A percentile compares a stretch with the other conserved stretches of the same genome.
Evolutionary conservation across 2,888 invertebrate species (phyloP).

Genomic region (Scaptomyza flava): DNA sequence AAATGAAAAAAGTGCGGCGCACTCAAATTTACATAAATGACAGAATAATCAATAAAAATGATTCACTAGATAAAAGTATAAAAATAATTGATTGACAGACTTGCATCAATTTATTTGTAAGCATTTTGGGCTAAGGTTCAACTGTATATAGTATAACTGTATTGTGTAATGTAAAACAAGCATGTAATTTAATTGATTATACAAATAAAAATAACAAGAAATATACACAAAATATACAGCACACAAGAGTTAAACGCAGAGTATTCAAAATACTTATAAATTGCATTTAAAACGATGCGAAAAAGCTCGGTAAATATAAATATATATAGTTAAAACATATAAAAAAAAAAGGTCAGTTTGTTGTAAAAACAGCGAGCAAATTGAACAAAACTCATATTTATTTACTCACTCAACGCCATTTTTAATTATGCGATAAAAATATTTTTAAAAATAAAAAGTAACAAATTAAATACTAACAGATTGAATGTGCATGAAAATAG

Average conservation of each 20-base stretch:
- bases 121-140: conserved; percentile 28
- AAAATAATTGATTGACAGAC: conserved; percentile 47
- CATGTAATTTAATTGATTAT: conserved; percentile 73
- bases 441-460: conserved; percentile 1
- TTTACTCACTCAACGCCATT: conserved; percentile 61
- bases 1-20: conserved; percentile 21
- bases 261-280: conserved; percentile 73
- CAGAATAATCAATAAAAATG: conserved; percentile 10
- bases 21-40: conserved; percentile 38
- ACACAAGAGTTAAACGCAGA: conserved; percentile 23
- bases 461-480: conserved; percentile 2
- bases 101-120: conserved; percentile 46
- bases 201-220: conserved; percentile 30
- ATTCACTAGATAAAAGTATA: conserved; percentile 16
- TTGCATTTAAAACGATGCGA: conserved; percentile 67
- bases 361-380: conserved; percentile 18
- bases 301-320: conserved; percentile 18
- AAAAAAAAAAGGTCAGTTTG: background rate
- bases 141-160: conserved; percentile 59
- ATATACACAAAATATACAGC: conserved; percentile 24
- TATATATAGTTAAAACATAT: background rate
- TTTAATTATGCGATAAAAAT: conserved; percentile 43
- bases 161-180: conserved; percentile 52
- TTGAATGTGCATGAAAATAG: conserved; percentile 1
- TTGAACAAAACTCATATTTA: conserved; percentile 47